A percentile compares a stretch with the other conserved stretches of the same genome.
These are phyloP conservation scores for Frieseomelitta varia DNA, from an alignment of 1,140 invertebrate genomes.

Conservation along the genomic window DNA sequence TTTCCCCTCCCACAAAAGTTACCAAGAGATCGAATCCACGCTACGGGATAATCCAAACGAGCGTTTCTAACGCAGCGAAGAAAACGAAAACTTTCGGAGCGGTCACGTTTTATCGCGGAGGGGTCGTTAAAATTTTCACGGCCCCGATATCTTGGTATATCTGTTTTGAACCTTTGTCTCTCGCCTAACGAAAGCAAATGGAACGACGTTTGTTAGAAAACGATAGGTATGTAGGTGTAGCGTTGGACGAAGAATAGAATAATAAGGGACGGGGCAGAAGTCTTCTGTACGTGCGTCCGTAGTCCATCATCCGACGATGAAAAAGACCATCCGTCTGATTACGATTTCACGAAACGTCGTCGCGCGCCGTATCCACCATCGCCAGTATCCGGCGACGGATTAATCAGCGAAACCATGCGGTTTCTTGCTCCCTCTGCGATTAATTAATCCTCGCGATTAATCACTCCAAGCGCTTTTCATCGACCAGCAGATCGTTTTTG, in stretches of 20 bases:
- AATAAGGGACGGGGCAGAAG: slow-evolving; percentile 39
- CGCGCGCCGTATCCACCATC: slow-evolving; percentile 7
- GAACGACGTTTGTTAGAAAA: no score
- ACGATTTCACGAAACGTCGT: slow-evolving; percentile 67
- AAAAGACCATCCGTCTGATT: slow-evolving; percentile 75
- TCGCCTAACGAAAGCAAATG: no score
- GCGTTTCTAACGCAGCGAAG: background rate
- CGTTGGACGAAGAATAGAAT: slow-evolving; percentile 37
- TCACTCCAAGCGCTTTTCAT: slow-evolving; percentile 63
- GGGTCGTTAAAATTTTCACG: no score
- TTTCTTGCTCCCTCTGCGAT: slow-evolving; percentile 65
- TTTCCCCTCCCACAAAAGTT: background rate
- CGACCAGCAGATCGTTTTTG: slow-evolving; percentile 59
- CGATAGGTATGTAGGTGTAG: background rate
- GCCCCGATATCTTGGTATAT: no score
- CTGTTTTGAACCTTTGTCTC: no score
- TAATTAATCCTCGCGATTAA: slow-evolving; percentile 73
- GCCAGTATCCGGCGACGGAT: slow-evolving; percentile 46
- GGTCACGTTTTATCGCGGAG: background rate
- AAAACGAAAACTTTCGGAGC: background rate
- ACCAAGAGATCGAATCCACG: background rate
- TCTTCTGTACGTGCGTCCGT: slow-evolving; percentile 51
- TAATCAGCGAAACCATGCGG: slow-evolving; percentile 65
- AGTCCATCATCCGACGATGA: slow-evolving; percentile 65
- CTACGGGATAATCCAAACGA: background rate